Evolutionary conservation across 2,113 vertebrate genomes (phyloP).

Genomic region (Mormoops blainvillei): DNA sequence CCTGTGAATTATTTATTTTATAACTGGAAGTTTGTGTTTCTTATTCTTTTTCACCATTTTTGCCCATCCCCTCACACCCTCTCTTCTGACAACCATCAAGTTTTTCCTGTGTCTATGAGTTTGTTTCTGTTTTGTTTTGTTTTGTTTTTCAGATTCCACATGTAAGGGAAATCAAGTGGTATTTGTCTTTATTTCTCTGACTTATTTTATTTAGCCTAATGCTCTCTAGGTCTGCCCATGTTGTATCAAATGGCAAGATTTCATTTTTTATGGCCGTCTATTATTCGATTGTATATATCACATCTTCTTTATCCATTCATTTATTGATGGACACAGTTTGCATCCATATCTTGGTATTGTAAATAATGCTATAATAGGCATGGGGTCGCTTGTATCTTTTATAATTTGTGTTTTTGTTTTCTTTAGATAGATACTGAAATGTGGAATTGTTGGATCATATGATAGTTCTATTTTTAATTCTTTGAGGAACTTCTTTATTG

Average conservation of each 20-base stretch:
- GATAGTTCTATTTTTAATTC: not conserved
- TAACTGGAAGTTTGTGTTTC: not conserved
- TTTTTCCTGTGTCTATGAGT: not conserved
- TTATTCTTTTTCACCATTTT: not conserved
- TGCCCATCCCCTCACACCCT: not conserved
- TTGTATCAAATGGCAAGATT: too few relatives aligned
- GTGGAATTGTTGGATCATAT: not conserved
- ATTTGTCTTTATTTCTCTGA: too few relatives aligned
- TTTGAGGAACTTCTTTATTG: not conserved
- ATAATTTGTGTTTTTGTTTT: not conserved
- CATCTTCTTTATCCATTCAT: too few relatives aligned
- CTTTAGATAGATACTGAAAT: not conserved
- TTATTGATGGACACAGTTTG: not conserved
- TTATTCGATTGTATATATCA: too few relatives aligned
- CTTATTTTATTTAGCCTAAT: too few relatives aligned
- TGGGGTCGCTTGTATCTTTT: not conserved
- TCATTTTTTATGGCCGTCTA: too few relatives aligned
- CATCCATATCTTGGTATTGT: not conserved
- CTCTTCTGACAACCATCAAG: not conserved
- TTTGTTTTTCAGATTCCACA: not conserved
- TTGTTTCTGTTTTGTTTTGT: not conserved
- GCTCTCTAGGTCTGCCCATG: too few relatives aligned
- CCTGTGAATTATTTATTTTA: not conserved
- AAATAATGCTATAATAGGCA: not conserved
- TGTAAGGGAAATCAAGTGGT: too few relatives aligned